phyloP scores from a whole-genome alignment of 2,113 vertebrate species.

The Oreocharis arfaki region DNA sequence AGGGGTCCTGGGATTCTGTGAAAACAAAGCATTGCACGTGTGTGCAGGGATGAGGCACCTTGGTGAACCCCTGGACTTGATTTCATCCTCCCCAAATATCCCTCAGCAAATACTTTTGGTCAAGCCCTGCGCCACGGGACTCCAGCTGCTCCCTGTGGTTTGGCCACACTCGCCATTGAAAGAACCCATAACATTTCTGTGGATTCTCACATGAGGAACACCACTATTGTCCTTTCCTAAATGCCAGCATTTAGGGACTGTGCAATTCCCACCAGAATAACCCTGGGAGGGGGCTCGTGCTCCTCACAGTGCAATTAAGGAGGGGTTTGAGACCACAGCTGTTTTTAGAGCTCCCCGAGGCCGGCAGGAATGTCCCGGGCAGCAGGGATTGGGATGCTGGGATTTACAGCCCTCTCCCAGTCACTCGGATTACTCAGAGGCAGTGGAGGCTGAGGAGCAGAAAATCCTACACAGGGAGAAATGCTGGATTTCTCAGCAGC shows the following conservation, averaged over 20 bases:
- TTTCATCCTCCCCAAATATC: not conserved
- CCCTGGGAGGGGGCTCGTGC: constrained; percentile 1
- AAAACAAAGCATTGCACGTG: not conserved
- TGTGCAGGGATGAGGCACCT: not conserved
- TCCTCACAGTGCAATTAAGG: constrained; percentile 16
- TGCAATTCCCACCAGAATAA: not conserved
- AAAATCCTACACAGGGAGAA: not conserved
- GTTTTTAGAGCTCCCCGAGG: constrained; percentile 39
- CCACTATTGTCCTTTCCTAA: constrained; percentile 1
- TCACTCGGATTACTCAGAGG: not conserved
- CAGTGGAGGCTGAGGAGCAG: not conserved
- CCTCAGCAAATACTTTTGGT: constrained; percentile 8
- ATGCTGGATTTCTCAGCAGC: not conserved
- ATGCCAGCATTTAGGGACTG: not conserved
- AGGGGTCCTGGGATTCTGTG: not conserved
- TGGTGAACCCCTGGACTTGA: not conserved
- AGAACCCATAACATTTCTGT: not conserved
- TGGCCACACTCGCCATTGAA: not conserved
- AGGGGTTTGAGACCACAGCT: constrained; percentile 4
- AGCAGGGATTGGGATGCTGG: not conserved
- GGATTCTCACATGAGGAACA: constrained; percentile 37
- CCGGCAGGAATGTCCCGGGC: not conserved
- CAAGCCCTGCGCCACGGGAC: not conserved
- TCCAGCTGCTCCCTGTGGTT: not conserved
- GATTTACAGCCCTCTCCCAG: not conserved